Conservation (phyloP, 2,888 invertebrate genomes). For the Pegoplata infirma region DNA sequence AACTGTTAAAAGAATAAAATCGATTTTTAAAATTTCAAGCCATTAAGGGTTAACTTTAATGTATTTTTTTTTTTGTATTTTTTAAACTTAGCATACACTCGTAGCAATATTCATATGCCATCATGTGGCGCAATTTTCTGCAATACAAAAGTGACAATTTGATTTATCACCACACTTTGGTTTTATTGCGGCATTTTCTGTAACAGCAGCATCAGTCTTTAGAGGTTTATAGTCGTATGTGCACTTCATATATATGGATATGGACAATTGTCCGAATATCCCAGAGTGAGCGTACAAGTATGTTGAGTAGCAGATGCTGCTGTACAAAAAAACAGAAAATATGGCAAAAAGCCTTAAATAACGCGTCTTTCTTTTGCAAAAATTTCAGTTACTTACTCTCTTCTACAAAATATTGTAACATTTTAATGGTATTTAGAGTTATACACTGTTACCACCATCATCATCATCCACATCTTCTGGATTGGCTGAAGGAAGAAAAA, state of each 20-base stretch:
- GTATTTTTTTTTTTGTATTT: no score
- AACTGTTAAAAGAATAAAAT: no score
- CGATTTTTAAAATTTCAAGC: no score
- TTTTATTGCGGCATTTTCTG: slow-evolving; percentile 64
- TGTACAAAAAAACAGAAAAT: slow-evolving; percentile 12
- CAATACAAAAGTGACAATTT: slow-evolving; percentile 76
- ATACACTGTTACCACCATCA: neutral
- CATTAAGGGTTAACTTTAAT: no score
- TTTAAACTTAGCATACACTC: slow-evolving; percentile 39
- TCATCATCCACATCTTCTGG: neutral
- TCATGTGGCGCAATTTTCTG: slow-evolving; percentile 70
- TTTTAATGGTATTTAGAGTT: slow-evolving; percentile 42
- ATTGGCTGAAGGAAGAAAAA: slow-evolving; percentile 16
- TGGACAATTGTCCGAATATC: slow-evolving; percentile 39
- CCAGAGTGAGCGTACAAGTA: neutral
- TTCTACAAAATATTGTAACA: slow-evolving; percentile 1
- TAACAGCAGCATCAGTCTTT: slow-evolving; percentile 50
- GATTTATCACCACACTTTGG: slow-evolving; percentile 76
- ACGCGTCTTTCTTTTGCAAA: slow-evolving; percentile 11
- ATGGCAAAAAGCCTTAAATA: slow-evolving; percentile 38
- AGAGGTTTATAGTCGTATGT: slow-evolving; percentile 4
- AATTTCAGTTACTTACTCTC: neutral
- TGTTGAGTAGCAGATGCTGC: slow-evolving; percentile 50
- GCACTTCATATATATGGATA: neutral
- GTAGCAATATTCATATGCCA: slow-evolving; percentile 64